Percentiles rank a stretch among this genome's conserved stretches.
Evolutionary conservation across 1,140 invertebrate genomes (phyloP).

Genomic region (Matsumurasca onukii): DNA sequence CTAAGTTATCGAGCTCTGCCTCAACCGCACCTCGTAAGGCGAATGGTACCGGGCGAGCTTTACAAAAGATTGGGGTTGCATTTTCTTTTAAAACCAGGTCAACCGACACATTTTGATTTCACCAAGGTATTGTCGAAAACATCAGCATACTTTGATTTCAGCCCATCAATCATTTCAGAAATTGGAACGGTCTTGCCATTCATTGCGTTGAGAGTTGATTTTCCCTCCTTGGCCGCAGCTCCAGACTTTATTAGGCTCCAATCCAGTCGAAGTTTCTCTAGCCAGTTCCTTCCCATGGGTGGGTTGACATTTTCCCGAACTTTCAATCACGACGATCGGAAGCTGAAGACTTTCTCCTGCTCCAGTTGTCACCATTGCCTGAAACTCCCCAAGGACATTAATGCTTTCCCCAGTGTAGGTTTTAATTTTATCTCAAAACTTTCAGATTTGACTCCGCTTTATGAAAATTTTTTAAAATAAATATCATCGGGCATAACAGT

Average conservation of each 20-base stretch:
- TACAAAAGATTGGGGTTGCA: background rate
- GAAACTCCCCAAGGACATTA: too few relatives aligned
- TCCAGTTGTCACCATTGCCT: too few relatives aligned
- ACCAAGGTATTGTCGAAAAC: constrained; percentile 8
- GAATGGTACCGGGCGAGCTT: background rate
- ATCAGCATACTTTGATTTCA: constrained; percentile 2
- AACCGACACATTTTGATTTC: background rate
- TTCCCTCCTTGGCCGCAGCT: too few relatives aligned
- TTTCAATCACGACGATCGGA: constrained; percentile 7
- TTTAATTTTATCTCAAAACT: background rate
- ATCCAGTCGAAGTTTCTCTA: background rate
- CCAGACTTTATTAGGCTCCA: too few relatives aligned
- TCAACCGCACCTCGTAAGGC: background rate
- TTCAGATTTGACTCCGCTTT: background rate
- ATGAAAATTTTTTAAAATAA: constrained; percentile 8
- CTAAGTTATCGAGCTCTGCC: background rate
- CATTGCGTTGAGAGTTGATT: background rate
- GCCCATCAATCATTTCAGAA: background rate
- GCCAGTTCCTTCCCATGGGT: too few relatives aligned
- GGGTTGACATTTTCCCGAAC: background rate
- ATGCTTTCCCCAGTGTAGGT: background rate
- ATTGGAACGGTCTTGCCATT: background rate
- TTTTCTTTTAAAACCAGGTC: background rate
- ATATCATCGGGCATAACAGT: constrained; percentile 3
- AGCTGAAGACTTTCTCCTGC: background rate